Percentiles rank a stretch among this genome's conserved stretches.
Evolutionary conservation across 2,113 vertebrate genomes (phyloP).

Genomic region (Choloepus hoffmanni): DNA sequence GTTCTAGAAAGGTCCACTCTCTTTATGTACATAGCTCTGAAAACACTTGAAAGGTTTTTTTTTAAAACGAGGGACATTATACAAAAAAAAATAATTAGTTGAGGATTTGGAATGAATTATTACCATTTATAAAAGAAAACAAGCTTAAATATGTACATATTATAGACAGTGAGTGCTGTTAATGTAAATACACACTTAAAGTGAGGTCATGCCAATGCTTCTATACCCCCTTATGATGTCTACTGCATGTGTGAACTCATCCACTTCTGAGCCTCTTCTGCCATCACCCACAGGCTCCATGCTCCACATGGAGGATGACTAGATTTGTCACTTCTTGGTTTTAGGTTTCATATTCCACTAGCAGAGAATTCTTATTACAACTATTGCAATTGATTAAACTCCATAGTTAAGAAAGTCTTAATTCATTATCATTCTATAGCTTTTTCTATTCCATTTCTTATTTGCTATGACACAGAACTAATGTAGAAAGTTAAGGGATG

Average conservation of each 20-base stretch:
- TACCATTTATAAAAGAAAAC: background rate
- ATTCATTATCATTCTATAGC: background rate
- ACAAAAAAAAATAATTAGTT: background rate
- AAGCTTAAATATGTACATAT: background rate
- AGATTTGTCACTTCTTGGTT: background rate
- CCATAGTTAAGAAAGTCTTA: background rate
- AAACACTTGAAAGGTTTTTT: background rate
- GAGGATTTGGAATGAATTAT: background rate
- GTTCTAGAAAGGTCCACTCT: background rate
- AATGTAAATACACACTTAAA: background rate
- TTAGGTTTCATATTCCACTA: conserved; percentile 11
- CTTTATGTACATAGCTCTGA: background rate
- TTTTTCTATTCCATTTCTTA: background rate
- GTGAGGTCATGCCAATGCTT: background rate
- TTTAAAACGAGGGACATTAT: background rate
- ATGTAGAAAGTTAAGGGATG: background rate
- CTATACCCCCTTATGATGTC: background rate
- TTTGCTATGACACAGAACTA: background rate
- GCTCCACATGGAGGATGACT: background rate
- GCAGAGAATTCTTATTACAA: background rate
- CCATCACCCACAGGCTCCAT: background rate
- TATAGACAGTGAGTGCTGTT: background rate
- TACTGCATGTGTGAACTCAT: too few relatives aligned
- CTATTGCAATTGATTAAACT: background rate
- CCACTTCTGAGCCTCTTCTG: too few relatives aligned